Evolutionary conservation across 2,888 invertebrate genomes (phyloP).

Genomic region (Eilema caniola): DNA sequence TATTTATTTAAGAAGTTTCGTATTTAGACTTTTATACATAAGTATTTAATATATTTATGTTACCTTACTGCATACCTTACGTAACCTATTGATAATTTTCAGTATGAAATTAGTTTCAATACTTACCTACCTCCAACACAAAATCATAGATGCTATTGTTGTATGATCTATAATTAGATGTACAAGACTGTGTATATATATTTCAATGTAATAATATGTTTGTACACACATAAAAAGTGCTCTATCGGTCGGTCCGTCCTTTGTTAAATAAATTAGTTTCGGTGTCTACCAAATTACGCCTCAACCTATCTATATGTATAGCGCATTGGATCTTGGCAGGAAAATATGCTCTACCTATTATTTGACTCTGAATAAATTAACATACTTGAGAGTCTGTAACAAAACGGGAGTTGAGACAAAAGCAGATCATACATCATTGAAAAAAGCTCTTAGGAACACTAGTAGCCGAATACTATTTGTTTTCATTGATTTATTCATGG

Average conservation of each 20-base stretch:
- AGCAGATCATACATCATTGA: slow-evolving; percentile 76
- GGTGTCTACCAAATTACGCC: slow-evolving; percentile 88
- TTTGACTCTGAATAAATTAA: slow-evolving; percentile 79
- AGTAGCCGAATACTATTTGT: slow-evolving; percentile 86
- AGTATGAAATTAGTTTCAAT: neutral
- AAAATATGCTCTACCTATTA: slow-evolving; percentile 86
- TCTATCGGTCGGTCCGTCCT: slow-evolving; percentile 84
- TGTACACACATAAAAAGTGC: slow-evolving; percentile 83
- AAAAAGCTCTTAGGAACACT: slow-evolving; percentile 82
- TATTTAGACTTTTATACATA: neutral
- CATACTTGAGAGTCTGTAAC: slow-evolving; percentile 76
- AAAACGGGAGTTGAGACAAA: slow-evolving; percentile 82
- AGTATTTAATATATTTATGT: neutral
- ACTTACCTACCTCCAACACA: neutral
- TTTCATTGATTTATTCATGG: slow-evolving; percentile 87
- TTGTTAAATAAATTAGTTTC: slow-evolving; percentile 88
- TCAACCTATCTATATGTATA: slow-evolving; percentile 83
- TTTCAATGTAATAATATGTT: slow-evolving; percentile 75
- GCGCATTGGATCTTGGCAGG: slow-evolving; percentile 76
- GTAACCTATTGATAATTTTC: neutral
- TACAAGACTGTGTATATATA: slow-evolving; percentile 51
- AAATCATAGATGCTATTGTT: slow-evolving; percentile 6
- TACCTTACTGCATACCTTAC: neutral
- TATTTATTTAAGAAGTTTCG: neutral
- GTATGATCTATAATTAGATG: slow-evolving; percentile 13